Evolutionary conservation across 2,113 vertebrate species (phyloP).

Genomic region (Xiphophorus couchianus): DNA sequence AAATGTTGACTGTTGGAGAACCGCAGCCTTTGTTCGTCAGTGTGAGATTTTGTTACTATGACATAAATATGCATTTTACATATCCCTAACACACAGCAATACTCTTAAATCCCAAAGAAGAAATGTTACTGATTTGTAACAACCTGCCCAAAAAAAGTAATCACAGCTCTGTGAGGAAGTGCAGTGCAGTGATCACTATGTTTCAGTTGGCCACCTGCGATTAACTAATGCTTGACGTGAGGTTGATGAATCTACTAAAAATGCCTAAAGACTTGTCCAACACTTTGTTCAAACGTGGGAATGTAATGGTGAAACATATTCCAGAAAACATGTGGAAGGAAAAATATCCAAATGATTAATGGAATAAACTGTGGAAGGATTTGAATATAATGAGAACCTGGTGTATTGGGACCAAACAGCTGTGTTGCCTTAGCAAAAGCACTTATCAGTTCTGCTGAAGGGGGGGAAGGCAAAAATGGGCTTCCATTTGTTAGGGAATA

Average conservation of each 20-base stretch:
- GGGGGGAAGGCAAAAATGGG: neutral
- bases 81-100: neutral
- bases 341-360: neutral
- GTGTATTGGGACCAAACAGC: neutral
- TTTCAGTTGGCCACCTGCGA: neutral
- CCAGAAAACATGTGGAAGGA: neutral
- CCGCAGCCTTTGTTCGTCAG: neutral
- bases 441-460: neutral
- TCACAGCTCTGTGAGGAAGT: neutral
- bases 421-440: neutral
- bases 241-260: neutral
- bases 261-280: neutral
- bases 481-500: neutral
- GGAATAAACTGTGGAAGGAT: neutral
- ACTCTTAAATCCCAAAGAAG: neutral
- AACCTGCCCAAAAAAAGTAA: neutral
- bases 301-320: neutral
- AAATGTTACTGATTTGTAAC: neutral
- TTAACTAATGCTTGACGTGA: neutral
- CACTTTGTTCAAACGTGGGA: neutral
- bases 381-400: neutral
- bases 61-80: neutral
- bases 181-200: neutral
- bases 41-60: neutral
- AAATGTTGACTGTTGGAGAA: neutral